Evolutionary conservation across 2,113 vertebrate species (phyloP).

Genomic region (Brachyhypopomus gauderio): DNA sequence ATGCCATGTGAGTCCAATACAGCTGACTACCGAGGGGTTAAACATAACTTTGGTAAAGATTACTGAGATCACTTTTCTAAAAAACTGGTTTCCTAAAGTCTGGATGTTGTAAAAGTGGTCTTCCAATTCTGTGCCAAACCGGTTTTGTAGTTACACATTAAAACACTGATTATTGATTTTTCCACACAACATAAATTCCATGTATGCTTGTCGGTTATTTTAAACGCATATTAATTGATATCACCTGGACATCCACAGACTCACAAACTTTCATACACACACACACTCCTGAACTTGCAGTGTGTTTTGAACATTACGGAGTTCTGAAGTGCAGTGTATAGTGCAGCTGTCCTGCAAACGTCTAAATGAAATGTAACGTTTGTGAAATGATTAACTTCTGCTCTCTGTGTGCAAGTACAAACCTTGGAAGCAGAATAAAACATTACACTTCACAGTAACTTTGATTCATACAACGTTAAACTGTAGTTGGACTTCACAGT

Average conservation of each 20-base stretch:
- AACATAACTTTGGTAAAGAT: too few species aligned
- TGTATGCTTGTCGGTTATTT: not conserved
- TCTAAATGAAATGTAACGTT: too few species aligned
- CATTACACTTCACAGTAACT: too few species aligned
- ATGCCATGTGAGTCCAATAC: slow-evolving; percentile 64
- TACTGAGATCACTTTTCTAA: too few species aligned
- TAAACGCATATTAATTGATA: not conserved
- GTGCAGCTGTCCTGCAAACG: too few species aligned
- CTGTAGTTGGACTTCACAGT: too few species aligned
- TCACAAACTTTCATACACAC: too few species aligned
- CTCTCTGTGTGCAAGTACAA: not conserved
- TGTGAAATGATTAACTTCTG: not conserved
- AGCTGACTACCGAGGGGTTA: too few species aligned
- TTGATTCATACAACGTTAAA: too few species aligned
- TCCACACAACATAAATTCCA: not conserved
- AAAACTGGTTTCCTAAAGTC: too few species aligned
- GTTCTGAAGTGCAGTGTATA: not conserved
- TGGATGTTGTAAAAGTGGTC: too few species aligned
- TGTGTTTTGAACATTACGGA: not conserved
- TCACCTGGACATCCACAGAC: not conserved
- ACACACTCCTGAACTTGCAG: too few species aligned
- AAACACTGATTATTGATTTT: not conserved
- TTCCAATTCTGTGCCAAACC: not conserved
- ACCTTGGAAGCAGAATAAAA: slow-evolving; percentile 3
- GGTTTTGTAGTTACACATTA: not conserved